Evolutionary conservation across 2,888 invertebrate genomes (phyloP), one percentile per base, ranked within the genome.

Genomic region (Ernsta delagoae): DNA sequence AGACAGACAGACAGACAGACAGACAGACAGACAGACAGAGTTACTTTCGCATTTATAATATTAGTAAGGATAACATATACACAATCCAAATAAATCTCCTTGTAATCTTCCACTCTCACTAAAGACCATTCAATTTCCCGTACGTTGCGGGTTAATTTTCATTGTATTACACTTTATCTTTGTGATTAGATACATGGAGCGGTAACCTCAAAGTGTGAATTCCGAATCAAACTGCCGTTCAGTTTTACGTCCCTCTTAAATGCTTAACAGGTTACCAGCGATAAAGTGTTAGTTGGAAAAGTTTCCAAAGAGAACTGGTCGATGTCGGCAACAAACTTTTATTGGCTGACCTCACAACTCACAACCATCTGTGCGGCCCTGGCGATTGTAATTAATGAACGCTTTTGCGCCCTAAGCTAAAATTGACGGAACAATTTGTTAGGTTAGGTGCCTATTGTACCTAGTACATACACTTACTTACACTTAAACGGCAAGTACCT

Each of bases 271-370:
- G 67, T 60, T 66, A 16, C 41, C 12, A 56, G 43, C 41, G 61
- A 67, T 67, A 67, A 61, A 60, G 66, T 48, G 48, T 54, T 67
- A 66, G 59, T 65, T 65, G 39, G 48, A 65, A 66, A 66, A 60
- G 53, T 66, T 60, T 66, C 16, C 31, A 41, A 34, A 41, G n/a
- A 24, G 48, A 60, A 43, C 9, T 56, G 31, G 45, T 64, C 63
- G 9, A 41, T 60, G 60, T 60, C 54, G 60, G 41, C 66, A 41
- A 54, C 43, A 60, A 67, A 61, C 53, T 61, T 66, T 60, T 66
- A 60, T 66, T 60, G 31, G 53, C 43, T 54, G 60, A 60, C 60
- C 43, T 60, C 53, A 9, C 50, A 53, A 53, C 50, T 60, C 53
- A 24, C 50, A 53, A 53, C 8, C 50, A 50, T n/a, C 50, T 48